Evolutionary conservation across 1,140 invertebrate species (phyloP).

Genomic region (Orchestia grillus): DNA sequence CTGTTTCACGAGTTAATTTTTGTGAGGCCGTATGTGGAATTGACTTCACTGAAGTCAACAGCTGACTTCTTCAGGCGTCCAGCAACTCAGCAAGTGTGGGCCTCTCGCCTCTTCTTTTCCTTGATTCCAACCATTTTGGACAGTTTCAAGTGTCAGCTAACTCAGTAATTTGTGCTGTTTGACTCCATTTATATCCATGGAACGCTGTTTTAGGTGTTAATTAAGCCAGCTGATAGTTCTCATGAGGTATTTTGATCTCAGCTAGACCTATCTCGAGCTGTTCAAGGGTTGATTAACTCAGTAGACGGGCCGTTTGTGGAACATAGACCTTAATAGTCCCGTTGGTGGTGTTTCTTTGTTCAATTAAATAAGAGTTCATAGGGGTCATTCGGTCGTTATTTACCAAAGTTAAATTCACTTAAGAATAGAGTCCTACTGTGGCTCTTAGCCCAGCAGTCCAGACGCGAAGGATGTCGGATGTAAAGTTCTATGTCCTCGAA

Average conservation of each 20-base stretch:
- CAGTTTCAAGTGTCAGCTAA: neutral
- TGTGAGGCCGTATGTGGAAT: too few species aligned
- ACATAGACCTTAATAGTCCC: too few species aligned
- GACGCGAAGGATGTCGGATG: neutral
- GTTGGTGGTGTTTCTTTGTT: too few species aligned
- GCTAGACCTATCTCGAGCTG: neutral
- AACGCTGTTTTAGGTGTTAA: neutral
- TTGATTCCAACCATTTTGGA: neutral
- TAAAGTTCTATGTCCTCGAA: neutral
- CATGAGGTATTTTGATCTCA: neutral
- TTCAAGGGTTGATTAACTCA: too few species aligned
- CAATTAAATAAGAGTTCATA: too few species aligned
- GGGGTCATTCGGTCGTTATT: neutral
- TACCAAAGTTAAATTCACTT: neutral
- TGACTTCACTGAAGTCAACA: too few species aligned
- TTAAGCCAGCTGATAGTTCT: neutral
- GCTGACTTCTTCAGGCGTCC: neutral
- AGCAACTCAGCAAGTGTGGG: neutral
- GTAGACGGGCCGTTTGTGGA: too few species aligned
- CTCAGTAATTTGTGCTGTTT: too few species aligned
- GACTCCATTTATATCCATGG: neutral
- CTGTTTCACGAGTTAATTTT: neutral
- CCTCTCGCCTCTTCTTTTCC: neutral
- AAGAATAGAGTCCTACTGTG: neutral
- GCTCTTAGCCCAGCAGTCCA: neutral